phyloP scores from a whole-genome alignment of 2,888 invertebrate genomes.

The Mellilla xanthometata region DNA sequence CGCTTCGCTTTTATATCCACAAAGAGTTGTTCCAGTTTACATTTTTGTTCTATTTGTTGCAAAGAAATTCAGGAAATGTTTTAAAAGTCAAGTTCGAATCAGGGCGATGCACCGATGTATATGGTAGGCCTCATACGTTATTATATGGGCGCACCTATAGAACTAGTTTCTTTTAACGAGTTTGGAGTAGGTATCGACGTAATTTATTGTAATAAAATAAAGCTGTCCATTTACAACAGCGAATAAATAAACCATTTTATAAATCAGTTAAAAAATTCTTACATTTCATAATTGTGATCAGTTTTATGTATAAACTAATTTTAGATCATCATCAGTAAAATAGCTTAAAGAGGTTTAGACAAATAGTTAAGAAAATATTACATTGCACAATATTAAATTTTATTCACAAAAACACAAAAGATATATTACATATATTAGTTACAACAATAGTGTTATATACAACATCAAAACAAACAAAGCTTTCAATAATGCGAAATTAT shows the following conservation, averaged over 20 bases:
- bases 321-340: too few relatives aligned
- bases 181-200: neutral
- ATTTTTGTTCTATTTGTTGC: slow-evolving; percentile 47
- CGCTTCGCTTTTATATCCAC: slow-evolving; percentile 55
- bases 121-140: slow-evolving; percentile 39
- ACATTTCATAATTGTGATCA: too few relatives aligned
- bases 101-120: slow-evolving; percentile 56
- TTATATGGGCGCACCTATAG: slow-evolving; percentile 18
- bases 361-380: neutral
- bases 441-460: slow-evolving; percentile 1
- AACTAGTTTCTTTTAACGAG: slow-evolving; percentile 31
- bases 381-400: slow-evolving; percentile 39
- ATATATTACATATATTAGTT: slow-evolving; percentile 6
- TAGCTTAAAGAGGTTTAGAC: too few relatives aligned
- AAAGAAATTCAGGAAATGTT: slow-evolving; percentile 68
- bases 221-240: too few relatives aligned
- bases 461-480: slow-evolving; percentile 33
- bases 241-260: too few relatives aligned
- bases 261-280: too few relatives aligned
- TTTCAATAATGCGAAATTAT: slow-evolving; percentile 33
- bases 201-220: too few relatives aligned
- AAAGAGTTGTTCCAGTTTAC: slow-evolving; percentile 54
- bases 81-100: slow-evolving; percentile 70
- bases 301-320: too few relatives aligned
- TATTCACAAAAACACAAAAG: slow-evolving; percentile 32